Base-by-base conservation (phyloP, 2,797 vertebrate genomes). In the Myotis vivesi region DNA sequence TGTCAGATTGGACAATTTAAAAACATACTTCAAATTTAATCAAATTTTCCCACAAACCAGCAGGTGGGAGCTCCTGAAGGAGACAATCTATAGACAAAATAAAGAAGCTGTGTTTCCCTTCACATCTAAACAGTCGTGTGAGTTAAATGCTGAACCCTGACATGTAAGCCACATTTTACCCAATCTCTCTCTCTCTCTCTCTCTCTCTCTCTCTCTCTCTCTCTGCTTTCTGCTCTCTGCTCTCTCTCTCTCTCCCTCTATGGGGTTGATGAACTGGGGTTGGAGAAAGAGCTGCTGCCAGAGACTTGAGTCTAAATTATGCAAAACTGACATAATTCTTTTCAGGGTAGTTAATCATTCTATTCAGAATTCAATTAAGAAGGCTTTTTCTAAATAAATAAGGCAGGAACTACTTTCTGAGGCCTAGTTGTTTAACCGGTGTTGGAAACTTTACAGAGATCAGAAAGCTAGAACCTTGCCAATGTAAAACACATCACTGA, bases 391-490 rank as follows among this genome's bases (percentile, higher is more conserved):
- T 94, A 97, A 97, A 97, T 89, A 95, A 62, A 90, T 94, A 96
- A 96, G 46, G 95, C 92, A 85, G 95, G 64, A 96, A 95, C 77
- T 95, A 97, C 88, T 97, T 97, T 97, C 92, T 96, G 94, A 97
- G 93, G 11, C 75, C 77, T 96, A 55, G 55, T 90, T 97, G 55
- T 90, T 97, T 94, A 95, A 92, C 23, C 85, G 87, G 71, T 81
- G 55, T 95, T 96, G 92, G 90, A 95, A 96, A 81, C 97, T 95
- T 96, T 87, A 91, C 87, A 90, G 66, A 89, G 89, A 95, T 97
- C 95, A 91, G 88, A 80, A 97, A 93, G 53, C 88, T 89, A 95
- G 87, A 95, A 82, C 19, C 33, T 75, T 92, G 93, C 73, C 85
- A 91, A 80, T 82, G 57, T 82, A 88, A 71, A 88, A 51, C 80